phyloP scores from a whole-genome alignment of 2,113 vertebrate species.

The Hemiprocne comata region DNA sequence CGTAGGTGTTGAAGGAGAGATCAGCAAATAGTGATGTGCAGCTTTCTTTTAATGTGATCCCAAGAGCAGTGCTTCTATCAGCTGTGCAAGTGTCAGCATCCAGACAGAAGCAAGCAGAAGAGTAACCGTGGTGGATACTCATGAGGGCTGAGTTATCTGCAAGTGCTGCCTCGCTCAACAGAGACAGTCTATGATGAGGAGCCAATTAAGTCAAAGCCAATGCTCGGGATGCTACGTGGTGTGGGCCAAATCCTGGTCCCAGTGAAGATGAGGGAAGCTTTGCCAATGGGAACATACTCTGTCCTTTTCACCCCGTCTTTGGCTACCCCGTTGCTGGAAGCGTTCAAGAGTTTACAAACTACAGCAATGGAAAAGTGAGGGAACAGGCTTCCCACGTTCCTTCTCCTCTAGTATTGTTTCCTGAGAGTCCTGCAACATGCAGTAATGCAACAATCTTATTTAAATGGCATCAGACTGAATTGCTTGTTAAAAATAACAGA shows the following conservation, averaged over 20 bases:
- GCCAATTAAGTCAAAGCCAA: background rate
- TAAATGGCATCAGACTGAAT: background rate
- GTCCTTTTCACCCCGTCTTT: constrained; percentile 26
- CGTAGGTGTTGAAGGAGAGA: background rate
- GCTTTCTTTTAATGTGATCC: background rate
- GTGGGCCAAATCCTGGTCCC: background rate
- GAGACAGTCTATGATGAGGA: background rate
- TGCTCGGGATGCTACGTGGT: fast-evolving
- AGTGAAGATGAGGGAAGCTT: background rate
- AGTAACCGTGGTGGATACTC: background rate
- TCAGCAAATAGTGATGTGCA: background rate
- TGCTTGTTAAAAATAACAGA: constrained; percentile 59
- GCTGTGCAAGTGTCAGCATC: background rate
- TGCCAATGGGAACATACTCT: constrained; percentile 25
- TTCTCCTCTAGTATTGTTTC: constrained; percentile 44
- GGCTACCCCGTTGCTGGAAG: constrained; percentile 5
- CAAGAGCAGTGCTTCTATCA: background rate
- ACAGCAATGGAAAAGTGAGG: constrained; percentile 1
- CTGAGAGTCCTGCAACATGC: background rate
- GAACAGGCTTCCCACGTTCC: constrained; percentile 48
- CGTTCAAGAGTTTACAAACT: background rate
- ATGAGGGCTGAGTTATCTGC: background rate
- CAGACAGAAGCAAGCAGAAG: background rate
- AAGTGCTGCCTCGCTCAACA: background rate
- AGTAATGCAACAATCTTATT: constrained; percentile 21